A percentile compares a stretch with the other conserved stretches of the same genome.
Evolutionary conservation across 2,797 vertebrate species (phyloP).

Genomic region (Girardinus metallicus): DNA sequence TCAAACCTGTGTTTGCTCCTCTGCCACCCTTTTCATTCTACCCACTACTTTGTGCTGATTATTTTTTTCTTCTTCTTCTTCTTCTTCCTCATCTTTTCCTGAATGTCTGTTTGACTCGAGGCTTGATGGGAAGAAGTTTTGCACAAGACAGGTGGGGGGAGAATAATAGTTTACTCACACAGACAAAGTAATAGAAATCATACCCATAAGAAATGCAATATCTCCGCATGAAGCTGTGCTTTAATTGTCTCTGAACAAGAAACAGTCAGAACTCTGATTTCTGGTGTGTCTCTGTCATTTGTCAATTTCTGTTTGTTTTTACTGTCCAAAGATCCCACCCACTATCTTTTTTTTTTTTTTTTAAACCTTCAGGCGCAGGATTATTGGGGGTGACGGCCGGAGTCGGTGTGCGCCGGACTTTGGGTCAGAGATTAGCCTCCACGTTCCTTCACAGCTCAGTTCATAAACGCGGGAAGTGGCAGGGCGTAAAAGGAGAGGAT

Average conservation of each 20-base stretch:
- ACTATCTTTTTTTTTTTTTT: slow-evolving; percentile 5
- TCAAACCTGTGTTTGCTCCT: slow-evolving; percentile 60
- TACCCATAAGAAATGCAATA: slow-evolving; percentile 17
- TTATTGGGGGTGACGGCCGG: slow-evolving; percentile 69
- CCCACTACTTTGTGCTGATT: slow-evolving; percentile 48
- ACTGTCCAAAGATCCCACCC: slow-evolving; percentile 27
- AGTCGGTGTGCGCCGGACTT: slow-evolving; percentile 71
- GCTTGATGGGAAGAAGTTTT: slow-evolving; percentile 33
- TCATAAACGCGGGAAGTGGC: slow-evolving; percentile 64
- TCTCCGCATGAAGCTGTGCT: slow-evolving; percentile 25
- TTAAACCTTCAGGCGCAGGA: slow-evolving; percentile 59
- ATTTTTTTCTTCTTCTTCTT: slow-evolving; percentile 18
- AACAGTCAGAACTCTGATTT: slow-evolving; percentile 26
- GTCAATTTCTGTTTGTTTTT: slow-evolving; percentile 27
- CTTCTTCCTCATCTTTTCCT: slow-evolving; percentile 23
- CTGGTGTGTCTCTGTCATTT: slow-evolving; percentile 11
- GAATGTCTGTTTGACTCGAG: slow-evolving; percentile 44
- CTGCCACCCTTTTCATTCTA: slow-evolving; percentile 46
- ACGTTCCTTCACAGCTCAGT: slow-evolving; percentile 68
- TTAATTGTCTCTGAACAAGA: slow-evolving; percentile 34
- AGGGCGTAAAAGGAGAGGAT: slow-evolving; percentile 35
- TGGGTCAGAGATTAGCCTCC: slow-evolving; percentile 74
- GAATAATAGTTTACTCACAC: slow-evolving; percentile 37
- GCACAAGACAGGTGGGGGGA: slow-evolving; percentile 6
- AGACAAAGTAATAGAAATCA: slow-evolving; percentile 23